Percentiles rank a stretch among this genome's conserved stretches.
Conservation (phyloP, 2,113 vertebrate species). For the Oxyura jamaicensis region DNA sequence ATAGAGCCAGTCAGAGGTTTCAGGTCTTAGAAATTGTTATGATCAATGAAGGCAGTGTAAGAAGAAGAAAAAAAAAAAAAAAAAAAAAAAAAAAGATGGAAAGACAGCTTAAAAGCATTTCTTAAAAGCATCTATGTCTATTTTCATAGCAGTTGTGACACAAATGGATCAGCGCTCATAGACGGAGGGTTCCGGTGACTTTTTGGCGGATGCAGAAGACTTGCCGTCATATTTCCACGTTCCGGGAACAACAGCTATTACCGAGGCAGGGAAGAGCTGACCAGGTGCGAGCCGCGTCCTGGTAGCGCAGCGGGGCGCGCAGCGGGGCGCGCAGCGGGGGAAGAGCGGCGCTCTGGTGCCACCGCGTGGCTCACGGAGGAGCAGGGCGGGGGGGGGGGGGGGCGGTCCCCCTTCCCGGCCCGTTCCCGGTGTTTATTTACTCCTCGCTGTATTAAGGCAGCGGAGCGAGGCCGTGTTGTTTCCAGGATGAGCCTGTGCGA, state of each 20-base stretch:
- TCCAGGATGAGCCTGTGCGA: rapidly evolving
- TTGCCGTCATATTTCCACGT: neutral
- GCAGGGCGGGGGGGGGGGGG: neutral
- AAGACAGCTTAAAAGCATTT: neutral
- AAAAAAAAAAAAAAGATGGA: neutral
- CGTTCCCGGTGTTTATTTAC: rapidly evolving
- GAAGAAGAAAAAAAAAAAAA: neutral
- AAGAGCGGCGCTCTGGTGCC: slow-evolving; percentile 71
- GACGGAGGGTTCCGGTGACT: rapidly evolving
- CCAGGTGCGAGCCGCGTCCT: neutral
- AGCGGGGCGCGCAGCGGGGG: neutral
- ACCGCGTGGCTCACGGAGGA: slow-evolving; percentile 65
- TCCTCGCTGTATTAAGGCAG: neutral
- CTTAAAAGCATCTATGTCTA: neutral
- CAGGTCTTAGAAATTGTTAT: neutral
- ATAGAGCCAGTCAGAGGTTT: neutral
- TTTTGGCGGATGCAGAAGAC: rapidly evolving
- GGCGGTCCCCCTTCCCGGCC: rapidly evolving
- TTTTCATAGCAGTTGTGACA: neutral
- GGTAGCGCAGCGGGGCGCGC: neutral
- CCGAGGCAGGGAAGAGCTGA: neutral
- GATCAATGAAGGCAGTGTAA: neutral
- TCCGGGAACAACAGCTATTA: neutral
- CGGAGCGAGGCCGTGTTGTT: rapidly evolving
- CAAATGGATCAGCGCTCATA: rapidly evolving